Evolutionary conservation across 2,888 invertebrate genomes (phyloP), one percentile per base, ranked within the genome.

Genomic region (Rhyacophila evoluta): DNA sequence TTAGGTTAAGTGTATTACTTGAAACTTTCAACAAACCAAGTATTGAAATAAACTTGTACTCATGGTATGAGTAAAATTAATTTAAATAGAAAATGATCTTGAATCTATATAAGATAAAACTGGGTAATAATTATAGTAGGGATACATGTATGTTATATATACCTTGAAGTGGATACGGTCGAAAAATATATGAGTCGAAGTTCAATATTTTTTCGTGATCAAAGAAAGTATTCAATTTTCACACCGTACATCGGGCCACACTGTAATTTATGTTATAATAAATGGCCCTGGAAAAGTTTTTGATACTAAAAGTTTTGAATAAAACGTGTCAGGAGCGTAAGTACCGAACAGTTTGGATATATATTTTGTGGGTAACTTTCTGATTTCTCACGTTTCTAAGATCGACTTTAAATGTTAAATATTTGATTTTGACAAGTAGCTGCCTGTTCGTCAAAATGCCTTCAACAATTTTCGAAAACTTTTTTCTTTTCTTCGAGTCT

Each of bases 371-470:
- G 55, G 55, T 19, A 55, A 55, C 19, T 55, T 55, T 55, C 25
- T 55, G 55, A 55, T 55, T 55, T 55, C 55, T 55, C 55, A 55
- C 55, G 55, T 55, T 19, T 55, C 25, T 6, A 19, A 19, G 55
- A 55, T 55, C 55, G 55, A 55, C 55, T 55, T 55, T 55, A 55
- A 55, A 55, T 55, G 55, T 55, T 55, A 55, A 55, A 55, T 55
- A 55, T 55, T 55, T 55, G 55, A 55, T 55, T 55, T 55, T 55
- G 55, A 55, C 55, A 55, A 55, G 55, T 55, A 55, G 55, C 55
- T 19, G 55, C 19, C 55, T 19, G 55, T 19, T 55, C 19, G 55
- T 55, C 55, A 55, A 55, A 55, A 55, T 19, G 55, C 55, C 55
- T 55, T 55, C 25, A 55, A 55, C 15, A 33, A 25, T 55, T 25